Percentiles rank a stretch among this genome's conserved stretches.
Evolutionary conservation across 2,888 invertebrate species (phyloP).

Genomic region (Cephus sareptanus): DNA sequence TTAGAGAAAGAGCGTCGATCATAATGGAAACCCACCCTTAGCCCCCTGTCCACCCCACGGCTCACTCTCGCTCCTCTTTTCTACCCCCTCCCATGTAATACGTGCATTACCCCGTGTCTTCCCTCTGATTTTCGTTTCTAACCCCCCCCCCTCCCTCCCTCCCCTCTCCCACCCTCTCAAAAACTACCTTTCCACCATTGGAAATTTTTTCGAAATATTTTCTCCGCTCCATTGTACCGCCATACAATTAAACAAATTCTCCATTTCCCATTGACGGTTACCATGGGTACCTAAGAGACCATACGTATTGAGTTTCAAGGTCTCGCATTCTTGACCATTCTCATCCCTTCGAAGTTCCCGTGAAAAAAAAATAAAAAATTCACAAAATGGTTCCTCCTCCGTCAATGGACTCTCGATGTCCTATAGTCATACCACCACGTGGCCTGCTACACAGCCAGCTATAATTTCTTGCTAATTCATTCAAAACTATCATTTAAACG

Average conservation of each 20-base stretch:
- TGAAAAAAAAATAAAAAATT: not conserved
- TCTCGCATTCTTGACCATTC: not conserved
- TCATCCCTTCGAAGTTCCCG: not conserved
- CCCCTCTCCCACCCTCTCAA: slow-evolving; percentile 22
- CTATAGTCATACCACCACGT: not conserved
- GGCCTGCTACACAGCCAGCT: not conserved
- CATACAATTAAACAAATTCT: slow-evolving; percentile 49
- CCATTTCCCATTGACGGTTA: slow-evolving; percentile 46
- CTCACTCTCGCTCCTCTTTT: slow-evolving; percentile 5
- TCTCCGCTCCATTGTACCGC: slow-evolving; percentile 45
- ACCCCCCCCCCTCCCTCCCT: slow-evolving; percentile 9
- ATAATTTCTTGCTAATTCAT: not conserved
- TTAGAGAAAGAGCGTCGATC: slow-evolving; percentile 43
- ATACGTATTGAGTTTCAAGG: slow-evolving; percentile 1
- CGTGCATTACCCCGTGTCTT: not conserved
- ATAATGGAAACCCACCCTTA: slow-evolving; percentile 54
- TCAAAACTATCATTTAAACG: not conserved
- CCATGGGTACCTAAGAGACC: slow-evolving; percentile 7
- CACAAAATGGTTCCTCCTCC: not conserved
- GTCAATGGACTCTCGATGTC: not conserved
- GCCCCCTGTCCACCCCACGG: slow-evolving; percentile 1
- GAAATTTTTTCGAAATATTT: slow-evolving; percentile 54
- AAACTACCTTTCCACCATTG: slow-evolving; percentile 43
- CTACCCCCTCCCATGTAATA: not conserved
- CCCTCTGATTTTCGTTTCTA: not conserved